Base-by-base conservation (phyloP, 2,113 vertebrate genomes). In the Tinamus guttatus region DNA sequence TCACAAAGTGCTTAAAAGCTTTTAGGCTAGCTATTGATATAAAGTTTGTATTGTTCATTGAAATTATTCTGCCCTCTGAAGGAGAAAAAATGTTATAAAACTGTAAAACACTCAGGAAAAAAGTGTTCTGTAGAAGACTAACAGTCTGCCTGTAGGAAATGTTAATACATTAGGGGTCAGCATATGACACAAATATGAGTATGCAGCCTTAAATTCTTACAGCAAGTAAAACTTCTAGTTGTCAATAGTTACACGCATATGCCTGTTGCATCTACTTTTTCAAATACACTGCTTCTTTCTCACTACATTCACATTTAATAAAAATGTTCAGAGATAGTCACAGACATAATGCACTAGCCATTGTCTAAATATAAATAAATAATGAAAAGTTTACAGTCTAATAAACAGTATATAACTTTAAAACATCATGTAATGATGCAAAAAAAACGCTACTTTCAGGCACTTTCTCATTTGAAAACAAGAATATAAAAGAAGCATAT, bases 31-130 rank as follows among this genome's bases (percentile, higher is more conserved):
- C 64, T 17, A 47, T 62, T 75, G 49, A 40, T 67, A 69, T 74
- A 40, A 94, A 90, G 38, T 36, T 11, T 13, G 38, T 77, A 77
- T 34, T 60, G 40, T 77, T 88, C 59, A 62, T 24, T 81, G 80
- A 62, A 90, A 90, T 83, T 83, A 69, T 45, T 67, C 64, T 63
- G 17, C 11, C n/a, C 22, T 64, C 64, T 74, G 32, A 24, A 43
- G n/a, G 16, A 86, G 36, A 75, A 70, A 70, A 92, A 81, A 67
- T 0, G 0, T 41, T 52, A 51, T 32, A 62, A 27, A 28, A 25
- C 10, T 86, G 38, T 76, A 60, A 25, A 60, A 51, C 2, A 5
- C 58, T 87, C 12, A 36, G 36, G 40, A 84, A 56, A 51, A 49
- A 77, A 89, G 27, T 38, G 45, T 36, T 75, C 32, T 45, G 41